Conservation (phyloP, 1,140 invertebrate species). For the Anthonomus grandis region DNA sequence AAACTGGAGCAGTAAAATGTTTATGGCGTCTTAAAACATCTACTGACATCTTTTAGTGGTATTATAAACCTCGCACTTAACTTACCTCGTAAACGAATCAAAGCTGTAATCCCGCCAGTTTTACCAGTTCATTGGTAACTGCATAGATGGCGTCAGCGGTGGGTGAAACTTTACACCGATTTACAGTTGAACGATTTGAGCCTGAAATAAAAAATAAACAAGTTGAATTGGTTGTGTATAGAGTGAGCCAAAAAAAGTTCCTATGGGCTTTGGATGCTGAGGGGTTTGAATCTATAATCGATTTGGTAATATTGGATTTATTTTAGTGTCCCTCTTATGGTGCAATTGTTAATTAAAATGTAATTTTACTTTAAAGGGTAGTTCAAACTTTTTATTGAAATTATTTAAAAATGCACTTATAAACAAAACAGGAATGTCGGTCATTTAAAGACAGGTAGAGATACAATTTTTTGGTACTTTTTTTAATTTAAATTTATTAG, state of each 20-base stretch:
- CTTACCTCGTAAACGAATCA: slow-evolving; percentile 15
- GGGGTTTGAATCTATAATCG: too few species aligned
- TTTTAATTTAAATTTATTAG: too few species aligned
- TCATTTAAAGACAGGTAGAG: too few species aligned
- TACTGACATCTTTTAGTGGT: slow-evolving; percentile 22
- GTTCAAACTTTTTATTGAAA: too few species aligned
- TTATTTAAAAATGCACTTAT: too few species aligned
- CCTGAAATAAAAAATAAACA: slow-evolving; percentile 3
- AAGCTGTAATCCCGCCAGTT: neutral
- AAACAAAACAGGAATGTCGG: too few species aligned
- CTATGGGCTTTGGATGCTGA: too few species aligned
- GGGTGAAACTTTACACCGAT: neutral
- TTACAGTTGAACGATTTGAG: neutral
- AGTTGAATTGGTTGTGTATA: neutral
- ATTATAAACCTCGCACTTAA: slow-evolving; percentile 6
- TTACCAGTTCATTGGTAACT: neutral
- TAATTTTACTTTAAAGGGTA: too few species aligned
- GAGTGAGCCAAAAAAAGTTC: slow-evolving; percentile 13
- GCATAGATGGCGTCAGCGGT: slow-evolving; percentile 5
- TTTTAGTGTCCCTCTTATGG: too few species aligned
- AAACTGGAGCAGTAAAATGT: slow-evolving; percentile 7
- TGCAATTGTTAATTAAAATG: too few species aligned
- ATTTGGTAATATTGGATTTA: too few species aligned
- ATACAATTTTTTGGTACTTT: too few species aligned
- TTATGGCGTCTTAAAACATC: slow-evolving; percentile 16